Base-by-base conservation (phyloP, 2,797 vertebrate species). In the Allobates femoralis region DNA sequence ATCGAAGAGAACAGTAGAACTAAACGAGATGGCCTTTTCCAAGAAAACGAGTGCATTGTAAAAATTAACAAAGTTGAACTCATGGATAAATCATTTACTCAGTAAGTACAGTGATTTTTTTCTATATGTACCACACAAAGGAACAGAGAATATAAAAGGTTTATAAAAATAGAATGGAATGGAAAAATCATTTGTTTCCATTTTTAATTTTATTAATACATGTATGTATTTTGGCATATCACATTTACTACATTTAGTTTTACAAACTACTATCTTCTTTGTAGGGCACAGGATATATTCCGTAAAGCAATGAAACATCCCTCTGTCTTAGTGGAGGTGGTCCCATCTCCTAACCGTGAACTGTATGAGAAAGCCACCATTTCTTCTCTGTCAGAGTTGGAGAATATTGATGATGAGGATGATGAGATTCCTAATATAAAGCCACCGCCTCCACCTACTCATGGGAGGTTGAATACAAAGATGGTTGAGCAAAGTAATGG, bases 31-130 rank as follows among this genome's bases (percentile, higher is more conserved):
- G 95, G 94, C 21, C 93, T 99, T 80, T 97, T 99, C 91, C 93
- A 95, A 51, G 97, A 98, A 86, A 97, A 98, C 14, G 98, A 99
- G 88, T 99, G 98, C 90, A 99, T 99, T 77, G 94, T 99, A 84
- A 96, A 93, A 94, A 99, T 99, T 92, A 99, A 99, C 92, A 94
- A 93, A 8, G 93, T 94, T 6, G 94, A 98, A 88, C 96, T 99
- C 69, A 91, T 94, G 90, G 97, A 99, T 94, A 98, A 96, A 94
- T 96, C 97, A 0, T 99, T 99, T 91, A 94, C 95, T 91, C 97
- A 98, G 98, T 99, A 92, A 97, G 98, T 95, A 73, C 37, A 26
- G 3, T 41, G 34, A 6, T 4, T 19, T 37, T 23, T 37, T 69
- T 14, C 18, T 41, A n/a, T 5, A 37, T 21, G 28, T 34, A 18